Evolutionary conservation across 2,113 vertebrate genomes (phyloP), one percentile per base, ranked within the genome.

Genomic region (Malurus elegans): DNA sequence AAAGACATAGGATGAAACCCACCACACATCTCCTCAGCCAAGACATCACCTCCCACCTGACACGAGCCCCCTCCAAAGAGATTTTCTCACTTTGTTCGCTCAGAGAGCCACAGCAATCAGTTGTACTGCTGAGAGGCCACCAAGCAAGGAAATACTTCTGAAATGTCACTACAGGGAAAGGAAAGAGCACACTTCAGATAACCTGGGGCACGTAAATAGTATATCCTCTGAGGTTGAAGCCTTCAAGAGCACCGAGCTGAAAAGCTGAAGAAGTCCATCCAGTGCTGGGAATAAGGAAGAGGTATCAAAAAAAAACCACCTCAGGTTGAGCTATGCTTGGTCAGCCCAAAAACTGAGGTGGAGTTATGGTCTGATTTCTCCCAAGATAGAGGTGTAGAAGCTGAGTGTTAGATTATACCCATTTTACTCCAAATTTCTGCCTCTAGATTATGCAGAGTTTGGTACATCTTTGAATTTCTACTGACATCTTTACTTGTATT

Each of bases 381-480:
- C 10, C 8, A 28, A 31, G 18, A 47, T 4, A 50, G 10, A 50
- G 8, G 8, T n/a, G 5, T 14, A 78, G 65, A 84, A 66, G 19
- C 6, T 65, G 24, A 64, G 66, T 2, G 0, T 10, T 31, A 45
- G 5, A 67, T 53, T 58, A 18, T 4, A 21, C 6, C 2, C 0
- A 25, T n/a, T 84, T 84, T 79, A 28, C 10, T 70, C 25, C 15
- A 57, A 40, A 34, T 61, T 76, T 71, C 17, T 76, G 81, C 6
- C 7, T 44, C 13, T 72, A 14, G 32, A 47, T 18, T 48, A 25
- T 12, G 6, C 10, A n/a, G 15, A 32, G 6, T 47, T n/a, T 61
- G 19, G 10, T 67, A 58, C 7, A 24, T 20, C 8, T 82, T 32
- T 47, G 20, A 12, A 5, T 4, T 64, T 69, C 12, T 28, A 10